phyloP scores from a whole-genome alignment of 2,113 vertebrate genomes.

The Oncorhynchus clarkii region DNA sequence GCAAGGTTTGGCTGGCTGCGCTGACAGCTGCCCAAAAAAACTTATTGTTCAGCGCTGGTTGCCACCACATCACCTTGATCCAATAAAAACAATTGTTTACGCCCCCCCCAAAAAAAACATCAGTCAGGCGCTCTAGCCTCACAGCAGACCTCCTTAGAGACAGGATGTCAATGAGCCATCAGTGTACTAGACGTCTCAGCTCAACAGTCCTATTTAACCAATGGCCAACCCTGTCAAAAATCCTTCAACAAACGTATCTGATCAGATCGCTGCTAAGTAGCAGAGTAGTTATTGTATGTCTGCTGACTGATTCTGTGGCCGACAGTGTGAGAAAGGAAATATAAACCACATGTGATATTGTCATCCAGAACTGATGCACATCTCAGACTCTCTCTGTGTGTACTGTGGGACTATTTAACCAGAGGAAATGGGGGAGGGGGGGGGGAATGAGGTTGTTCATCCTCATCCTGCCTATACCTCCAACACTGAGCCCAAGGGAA shows the following conservation, averaged over 20 bases:
- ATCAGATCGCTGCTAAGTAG: neutral
- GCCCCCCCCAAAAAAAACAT: too few species aligned
- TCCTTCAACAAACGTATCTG: neutral
- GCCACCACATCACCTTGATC: too few species aligned
- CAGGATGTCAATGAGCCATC: neutral
- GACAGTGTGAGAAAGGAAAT: neutral
- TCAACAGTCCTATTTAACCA: neutral
- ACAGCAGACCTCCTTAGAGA: neutral
- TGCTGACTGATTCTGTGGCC: neutral
- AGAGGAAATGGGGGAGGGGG: neutral
- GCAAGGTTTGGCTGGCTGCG: too few species aligned
- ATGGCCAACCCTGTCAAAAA: neutral
- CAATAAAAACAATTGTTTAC: too few species aligned
- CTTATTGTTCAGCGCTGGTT: too few species aligned
- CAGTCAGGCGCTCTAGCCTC: too few species aligned
- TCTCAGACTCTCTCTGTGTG: neutral
- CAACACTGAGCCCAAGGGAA: conserved; percentile 23
- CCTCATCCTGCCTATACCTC: conserved; percentile 34
- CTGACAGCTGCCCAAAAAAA: too few species aligned
- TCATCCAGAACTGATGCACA: neutral
- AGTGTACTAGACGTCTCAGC: neutral
- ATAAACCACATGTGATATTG: neutral
- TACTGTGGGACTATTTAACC: neutral
- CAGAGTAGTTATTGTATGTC: neutral
- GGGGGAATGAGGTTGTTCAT: conserved; percentile 1